Conservation (phyloP, 2,113 vertebrate species). For the Muscicapa adusta region DNA sequence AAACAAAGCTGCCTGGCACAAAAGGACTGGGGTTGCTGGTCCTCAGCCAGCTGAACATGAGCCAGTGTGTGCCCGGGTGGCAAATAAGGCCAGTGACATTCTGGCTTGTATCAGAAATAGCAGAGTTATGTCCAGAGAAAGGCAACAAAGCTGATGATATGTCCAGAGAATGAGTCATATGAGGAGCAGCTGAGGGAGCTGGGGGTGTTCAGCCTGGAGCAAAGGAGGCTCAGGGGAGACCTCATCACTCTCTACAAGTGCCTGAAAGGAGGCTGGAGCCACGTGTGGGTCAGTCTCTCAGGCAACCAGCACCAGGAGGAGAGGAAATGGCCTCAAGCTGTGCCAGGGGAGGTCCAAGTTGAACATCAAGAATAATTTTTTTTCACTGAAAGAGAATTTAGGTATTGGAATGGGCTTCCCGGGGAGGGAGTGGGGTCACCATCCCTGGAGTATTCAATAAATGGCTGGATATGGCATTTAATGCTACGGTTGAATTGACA, state of each 20-base stretch:
- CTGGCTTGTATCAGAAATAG: background rate
- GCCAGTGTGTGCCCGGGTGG: background rate
- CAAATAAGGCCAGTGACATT: background rate
- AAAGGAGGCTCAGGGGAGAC: background rate
- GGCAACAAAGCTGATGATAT: background rate
- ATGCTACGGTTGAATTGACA: background rate
- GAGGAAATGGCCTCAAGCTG: background rate
- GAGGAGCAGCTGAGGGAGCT: background rate
- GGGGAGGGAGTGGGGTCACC: background rate
- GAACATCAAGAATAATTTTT: background rate
- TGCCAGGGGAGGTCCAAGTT: background rate
- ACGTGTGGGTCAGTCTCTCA: rapidly evolving
- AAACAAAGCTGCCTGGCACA: background rate
- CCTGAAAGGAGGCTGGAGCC: background rate
- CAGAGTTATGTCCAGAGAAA: background rate
- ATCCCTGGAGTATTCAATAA: background rate
- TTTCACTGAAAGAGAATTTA: background rate
- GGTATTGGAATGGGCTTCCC: background rate
- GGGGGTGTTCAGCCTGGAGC: background rate
- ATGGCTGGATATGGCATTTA: background rate
- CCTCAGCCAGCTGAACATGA: background rate
- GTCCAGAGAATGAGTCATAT: background rate
- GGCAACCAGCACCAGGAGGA: background rate
- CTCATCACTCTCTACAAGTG: background rate
- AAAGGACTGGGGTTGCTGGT: background rate